Base-by-base conservation (phyloP, 2,797 vertebrate genomes). In the Loriculus beryllinus region DNA sequence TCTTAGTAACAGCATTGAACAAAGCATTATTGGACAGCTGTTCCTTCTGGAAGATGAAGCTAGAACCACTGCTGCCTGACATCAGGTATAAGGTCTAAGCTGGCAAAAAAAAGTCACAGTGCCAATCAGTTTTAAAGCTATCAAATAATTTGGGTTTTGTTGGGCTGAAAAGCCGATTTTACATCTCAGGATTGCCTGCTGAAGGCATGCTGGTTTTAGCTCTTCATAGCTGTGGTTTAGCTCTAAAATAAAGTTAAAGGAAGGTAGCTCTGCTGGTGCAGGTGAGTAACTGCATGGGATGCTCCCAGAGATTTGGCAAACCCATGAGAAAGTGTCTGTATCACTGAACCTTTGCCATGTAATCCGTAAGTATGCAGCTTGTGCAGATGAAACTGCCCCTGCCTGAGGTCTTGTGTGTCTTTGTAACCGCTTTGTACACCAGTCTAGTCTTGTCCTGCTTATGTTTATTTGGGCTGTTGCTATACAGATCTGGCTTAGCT, bases 401-500 rank as follows among this genome's bases (percentile, higher is more conserved):
- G 56, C 8, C 3, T 49, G 51, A 10, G 5, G 29, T 80, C 42
- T 51, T 1, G 0, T 3, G 8, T 1, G 2, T 40, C 16, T 82
- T 40, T n/a, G 35, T 33, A n/a, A 31, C 5, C 11, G 26, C 31
- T 48, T 49, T 31, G 2, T 51, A 23, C 57, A 25, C 31, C 15
- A 2, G 0, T 47, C 47, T 67, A 12, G 43, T 52, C 10, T 59
- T 19, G 18, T 29, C 26, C 40, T 59, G 31, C 48, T 39, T 6
- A 0, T 33, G 4, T 86, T 77, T 39, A 3, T 64, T 69, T 37
- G 10, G 28, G 6, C 14, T 43, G 25, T 35, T 84, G 25, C 54
- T 74, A 14, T 82, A 11, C 11, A 14, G 14, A 28, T 31, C 47
- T 56, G 60, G 37, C 16, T 37, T 63, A 17, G 33, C 43, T 59